Evolutionary conservation across 2,113 vertebrate species (phyloP).

Genomic region (Helogale parvula): DNA sequence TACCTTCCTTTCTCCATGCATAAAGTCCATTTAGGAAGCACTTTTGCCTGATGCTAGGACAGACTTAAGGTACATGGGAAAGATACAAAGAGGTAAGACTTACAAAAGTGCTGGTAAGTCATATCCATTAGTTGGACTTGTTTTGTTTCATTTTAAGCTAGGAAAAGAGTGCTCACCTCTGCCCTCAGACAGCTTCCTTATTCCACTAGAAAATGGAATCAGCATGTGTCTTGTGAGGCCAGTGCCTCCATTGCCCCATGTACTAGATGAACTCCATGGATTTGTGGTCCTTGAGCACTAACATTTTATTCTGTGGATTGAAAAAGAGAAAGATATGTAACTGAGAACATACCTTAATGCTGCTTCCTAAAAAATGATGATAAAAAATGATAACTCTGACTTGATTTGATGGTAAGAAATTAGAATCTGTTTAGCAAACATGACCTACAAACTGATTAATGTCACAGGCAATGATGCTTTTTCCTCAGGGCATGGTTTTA

Average conservation of each 20-base stretch:
- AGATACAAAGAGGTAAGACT: background rate
- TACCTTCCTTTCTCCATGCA: background rate
- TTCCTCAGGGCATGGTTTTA: background rate
- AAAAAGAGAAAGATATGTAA: background rate
- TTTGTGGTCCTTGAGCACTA: background rate
- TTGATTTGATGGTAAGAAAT: background rate
- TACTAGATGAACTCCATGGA: background rate
- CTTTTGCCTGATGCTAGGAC: background rate
- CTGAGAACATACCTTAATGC: background rate
- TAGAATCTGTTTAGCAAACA: background rate
- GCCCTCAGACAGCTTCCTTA: no score
- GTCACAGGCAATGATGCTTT: background rate
- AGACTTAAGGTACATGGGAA: background rate
- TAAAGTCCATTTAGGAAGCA: background rate
- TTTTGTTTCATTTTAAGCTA: background rate
- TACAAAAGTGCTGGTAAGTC: background rate
- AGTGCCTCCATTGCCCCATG: background rate
- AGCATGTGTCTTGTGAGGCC: background rate
- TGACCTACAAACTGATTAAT: background rate
- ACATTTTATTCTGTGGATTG: background rate
- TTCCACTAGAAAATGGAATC: background rate
- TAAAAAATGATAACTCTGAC: background rate
- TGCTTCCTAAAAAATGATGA: background rate
- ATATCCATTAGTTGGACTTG: background rate
- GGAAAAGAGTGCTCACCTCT: background rate